Base-by-base conservation (phyloP, 2,888 invertebrate genomes). In the Steinernema scapterisci region DNA sequence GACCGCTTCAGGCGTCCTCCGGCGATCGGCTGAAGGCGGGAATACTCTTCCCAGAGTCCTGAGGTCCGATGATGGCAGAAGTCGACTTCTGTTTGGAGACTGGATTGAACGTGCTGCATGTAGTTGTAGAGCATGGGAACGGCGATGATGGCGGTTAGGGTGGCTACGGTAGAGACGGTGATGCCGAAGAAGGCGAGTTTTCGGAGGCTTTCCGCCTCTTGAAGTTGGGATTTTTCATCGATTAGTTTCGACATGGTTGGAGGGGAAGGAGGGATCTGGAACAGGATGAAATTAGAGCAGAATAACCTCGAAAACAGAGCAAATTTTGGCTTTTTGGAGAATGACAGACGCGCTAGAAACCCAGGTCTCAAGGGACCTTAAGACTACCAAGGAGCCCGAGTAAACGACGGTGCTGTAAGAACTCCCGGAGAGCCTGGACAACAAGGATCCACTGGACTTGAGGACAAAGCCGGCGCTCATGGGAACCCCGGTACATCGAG, bases 51-150 rank as follows among this genome's bases (percentile, higher is more conserved):
- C 73, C 82, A 81, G 43, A 85, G 82, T 23, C 82, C 81, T 46
- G 80, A 79, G 27, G 85, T 81, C 25, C 85, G 79, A 46, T 83
- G 83, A 23, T 80, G 81, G 79, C 86, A 86, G 80, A 84, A 86
- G 72, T 82, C 82, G 63, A 86, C 73, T 72, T 86, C 86, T 56
- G 82, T 82, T 76, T 83, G 81, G 75, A 86, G 80, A 44, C 81
- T 77, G 48, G 85, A 83, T 75, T 86, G 86, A 25, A 77, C 77
- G 46, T 76, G 46, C 51, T 77, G 77, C 78, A 79, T 78, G 78
- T 78, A 78, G 76, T 78, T 78, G 76, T 78, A 80, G 44, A 85
- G 81, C 84, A 84, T 85, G 45, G 85, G 85, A 23, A 85, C 83
- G 45, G 84, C 83, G 56, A 85, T 79, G 73, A 85, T 84, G 70